These are phyloP conservation scores for Oreortyx pictus DNA, from an alignment of 2,797 vertebrate genomes.

Conservation along the genomic window DNA sequence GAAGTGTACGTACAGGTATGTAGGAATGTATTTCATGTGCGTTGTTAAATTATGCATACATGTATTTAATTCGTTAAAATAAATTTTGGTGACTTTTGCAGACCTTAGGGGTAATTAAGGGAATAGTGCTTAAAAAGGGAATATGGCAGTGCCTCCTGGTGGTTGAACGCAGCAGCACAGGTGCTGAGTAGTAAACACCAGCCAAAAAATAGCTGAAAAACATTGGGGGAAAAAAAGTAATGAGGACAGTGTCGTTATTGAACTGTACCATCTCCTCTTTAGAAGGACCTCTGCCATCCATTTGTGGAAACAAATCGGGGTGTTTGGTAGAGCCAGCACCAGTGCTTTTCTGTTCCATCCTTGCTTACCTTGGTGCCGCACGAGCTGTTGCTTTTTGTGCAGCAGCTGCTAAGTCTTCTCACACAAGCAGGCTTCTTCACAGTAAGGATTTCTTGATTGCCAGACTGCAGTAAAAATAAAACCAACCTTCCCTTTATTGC, in stretches of 20 bases:
- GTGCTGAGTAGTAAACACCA: not conserved
- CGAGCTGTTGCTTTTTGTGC: not conserved
- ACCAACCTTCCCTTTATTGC: not conserved
- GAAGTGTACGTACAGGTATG: not conserved
- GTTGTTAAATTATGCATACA: not conserved
- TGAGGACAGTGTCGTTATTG: not conserved
- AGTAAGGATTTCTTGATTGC: not conserved
- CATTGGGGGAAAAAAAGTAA: not conserved
- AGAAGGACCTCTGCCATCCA: not conserved
- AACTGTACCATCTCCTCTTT: not conserved
- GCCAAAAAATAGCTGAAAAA: not conserved
- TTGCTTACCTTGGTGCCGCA: not conserved
- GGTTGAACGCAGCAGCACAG: constrained; percentile 8
- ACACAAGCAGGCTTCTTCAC: not conserved
- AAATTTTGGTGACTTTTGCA: not conserved
- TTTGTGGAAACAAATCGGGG: not conserved
- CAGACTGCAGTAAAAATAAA: not conserved
- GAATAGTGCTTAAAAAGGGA: not conserved
- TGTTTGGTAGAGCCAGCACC: not conserved
- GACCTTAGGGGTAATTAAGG: not conserved
- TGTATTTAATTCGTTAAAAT: not conserved
- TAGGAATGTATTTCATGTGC: not conserved
- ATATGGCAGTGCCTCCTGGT: constrained; percentile 63
- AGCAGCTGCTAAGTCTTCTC: not conserved
- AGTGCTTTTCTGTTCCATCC: not conserved